A percentile compares a stretch with the other conserved stretches of the same genome.
phyloP scores from a whole-genome alignment of 2,113 vertebrate genomes.

The Sylvilagus bachmani region DNA sequence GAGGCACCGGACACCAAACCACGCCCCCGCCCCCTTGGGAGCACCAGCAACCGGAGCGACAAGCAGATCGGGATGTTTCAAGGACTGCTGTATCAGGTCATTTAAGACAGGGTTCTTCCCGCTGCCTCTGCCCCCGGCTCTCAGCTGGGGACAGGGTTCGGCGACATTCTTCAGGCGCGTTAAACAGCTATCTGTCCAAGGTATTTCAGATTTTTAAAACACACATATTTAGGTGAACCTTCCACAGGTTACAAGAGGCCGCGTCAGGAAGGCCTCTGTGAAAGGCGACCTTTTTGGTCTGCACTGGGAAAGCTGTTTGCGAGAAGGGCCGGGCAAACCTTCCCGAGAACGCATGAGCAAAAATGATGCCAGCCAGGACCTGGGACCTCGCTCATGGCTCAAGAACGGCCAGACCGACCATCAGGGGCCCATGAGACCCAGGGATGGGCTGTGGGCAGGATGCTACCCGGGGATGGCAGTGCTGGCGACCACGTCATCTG shows the following conservation, averaged over 20 bases:
- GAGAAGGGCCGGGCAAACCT: background rate
- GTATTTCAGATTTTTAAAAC: too few relatives aligned
- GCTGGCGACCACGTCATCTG: fast-evolving
- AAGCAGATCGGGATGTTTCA: background rate
- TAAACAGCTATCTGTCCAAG: background rate
- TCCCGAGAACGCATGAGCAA: background rate
- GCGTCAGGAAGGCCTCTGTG: background rate
- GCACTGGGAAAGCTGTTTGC: background rate
- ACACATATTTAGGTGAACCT: background rate
- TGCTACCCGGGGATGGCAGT: fast-evolving
- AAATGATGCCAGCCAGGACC: background rate
- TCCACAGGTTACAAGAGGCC: background rate
- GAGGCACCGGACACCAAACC: background rate
- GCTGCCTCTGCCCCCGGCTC: background rate
- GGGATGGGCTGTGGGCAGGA: fast-evolving
- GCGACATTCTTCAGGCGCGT: background rate
- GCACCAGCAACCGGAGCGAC: background rate
- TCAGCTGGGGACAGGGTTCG: background rate
- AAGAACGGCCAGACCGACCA: background rate
- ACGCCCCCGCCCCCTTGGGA: background rate
- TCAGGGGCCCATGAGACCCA: fast-evolving
- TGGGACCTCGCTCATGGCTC: background rate
- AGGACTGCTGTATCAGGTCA: background rate
- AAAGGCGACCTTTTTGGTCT: background rate
- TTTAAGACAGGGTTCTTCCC: background rate